phyloP scores from a whole-genome alignment of 2,797 vertebrate species.

The Tolypeutes matacus region DNA sequence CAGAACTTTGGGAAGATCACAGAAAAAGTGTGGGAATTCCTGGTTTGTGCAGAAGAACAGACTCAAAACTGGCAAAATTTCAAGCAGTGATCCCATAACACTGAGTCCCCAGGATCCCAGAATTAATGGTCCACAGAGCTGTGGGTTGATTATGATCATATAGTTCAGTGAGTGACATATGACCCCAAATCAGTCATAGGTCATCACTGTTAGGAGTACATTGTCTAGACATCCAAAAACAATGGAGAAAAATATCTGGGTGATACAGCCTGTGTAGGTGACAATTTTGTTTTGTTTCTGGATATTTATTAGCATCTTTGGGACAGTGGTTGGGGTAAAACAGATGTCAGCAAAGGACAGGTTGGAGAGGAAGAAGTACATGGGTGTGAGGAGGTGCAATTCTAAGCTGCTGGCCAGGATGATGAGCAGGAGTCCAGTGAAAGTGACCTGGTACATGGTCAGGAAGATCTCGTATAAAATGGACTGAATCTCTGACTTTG shows the following conservation, averaged over 20 bases:
- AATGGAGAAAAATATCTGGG: conserved; percentile 74
- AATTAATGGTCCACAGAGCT: neutral
- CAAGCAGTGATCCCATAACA: neutral
- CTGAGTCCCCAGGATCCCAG: conserved; percentile 16
- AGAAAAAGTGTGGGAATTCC: neutral
- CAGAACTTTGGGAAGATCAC: neutral
- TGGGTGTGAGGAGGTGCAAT: conserved; percentile 60
- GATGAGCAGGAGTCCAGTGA: conserved; percentile 59
- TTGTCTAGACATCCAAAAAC: no score
- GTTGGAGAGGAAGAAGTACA: conserved; percentile 72
- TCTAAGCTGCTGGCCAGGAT: conserved; percentile 23
- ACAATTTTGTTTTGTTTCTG: conserved; percentile 50
- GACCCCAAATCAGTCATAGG: conserved; percentile 69
- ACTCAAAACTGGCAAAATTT: neutral
- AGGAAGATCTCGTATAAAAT: conserved; percentile 57
- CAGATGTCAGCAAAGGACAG: conserved; percentile 67
- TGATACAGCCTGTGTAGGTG: conserved; percentile 17
- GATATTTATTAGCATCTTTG: conserved; percentile 56
- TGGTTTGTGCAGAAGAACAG: neutral
- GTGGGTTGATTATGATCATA: conserved; percentile 27
- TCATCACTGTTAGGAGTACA: conserved; percentile 71
- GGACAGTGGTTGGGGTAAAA: conserved; percentile 59
- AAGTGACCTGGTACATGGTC: conserved; percentile 29
- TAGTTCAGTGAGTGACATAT: conserved; percentile 72
- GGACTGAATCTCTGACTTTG: neutral